Evolutionary conservation across 2,113 vertebrate species (phyloP), one percentile per base, ranked within the genome.

Genomic region (Chitala chitala): DNA sequence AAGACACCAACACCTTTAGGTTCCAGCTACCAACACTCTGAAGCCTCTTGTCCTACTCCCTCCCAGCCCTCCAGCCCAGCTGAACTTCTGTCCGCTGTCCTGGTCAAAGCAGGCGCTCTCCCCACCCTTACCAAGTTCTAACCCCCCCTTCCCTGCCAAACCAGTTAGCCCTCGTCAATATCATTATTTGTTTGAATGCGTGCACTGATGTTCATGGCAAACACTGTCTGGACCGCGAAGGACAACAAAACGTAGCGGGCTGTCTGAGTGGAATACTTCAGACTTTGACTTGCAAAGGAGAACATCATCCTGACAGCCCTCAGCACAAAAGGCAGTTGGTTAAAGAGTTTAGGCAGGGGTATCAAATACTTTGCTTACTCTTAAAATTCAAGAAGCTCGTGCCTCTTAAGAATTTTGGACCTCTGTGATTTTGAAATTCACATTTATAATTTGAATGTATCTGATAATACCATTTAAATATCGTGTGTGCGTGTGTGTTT

Each of bases 61-160:
- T 40, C 80, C 0, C 87, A 82, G 42, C 79, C 82, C n/a, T 75
- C 87, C 0, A 87, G 87, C 20, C 86, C 85, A 0, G 81, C 87
- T 1, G 85, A 86, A 72, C 86, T 92, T 20, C 85, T 92, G 42
- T 91, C 91, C 1, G 89, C 85, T 0, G 88, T 90, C 71, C 82
- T 92, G 3, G 89, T 87, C n/a, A 92, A 90, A 76, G 87, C 90
- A 0, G 86, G 84, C 5, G 87, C 86, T 0, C 79, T 91, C 46
- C 87, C 87, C 0, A 59, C 84, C 1, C 86, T 90, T 54, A 78
- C 84, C 75, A 92, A 89, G 78, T 87, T 89, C 81, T 91, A 80
- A 90, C 10, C 54, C 20, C 2, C 17, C 17, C 48, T 50, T 10
- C 13, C 4, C 12, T 12, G 29, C 29, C 54, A 26, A 24, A 29